phyloP scores from a whole-genome alignment of 2,113 vertebrate species.

The Damaliscus lunatus region DNA sequence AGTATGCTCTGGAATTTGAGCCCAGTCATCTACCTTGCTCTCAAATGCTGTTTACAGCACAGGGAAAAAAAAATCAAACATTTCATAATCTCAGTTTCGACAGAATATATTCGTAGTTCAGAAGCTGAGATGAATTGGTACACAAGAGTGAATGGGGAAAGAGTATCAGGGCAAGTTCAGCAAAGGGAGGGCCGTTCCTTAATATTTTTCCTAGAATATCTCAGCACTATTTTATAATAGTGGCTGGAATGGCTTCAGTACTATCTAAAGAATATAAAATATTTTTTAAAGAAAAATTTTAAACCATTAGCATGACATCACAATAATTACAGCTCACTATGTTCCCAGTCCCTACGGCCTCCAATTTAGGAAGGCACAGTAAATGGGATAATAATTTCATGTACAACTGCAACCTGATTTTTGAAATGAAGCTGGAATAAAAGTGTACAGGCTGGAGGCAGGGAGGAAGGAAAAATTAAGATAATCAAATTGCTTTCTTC shows the following conservation, averaged over 20 bases:
- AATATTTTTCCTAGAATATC: neutral
- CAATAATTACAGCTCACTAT: neutral
- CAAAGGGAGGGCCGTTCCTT: neutral
- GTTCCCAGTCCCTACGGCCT: neutral
- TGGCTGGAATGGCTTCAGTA: neutral
- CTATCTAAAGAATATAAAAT: neutral
- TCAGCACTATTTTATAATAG: neutral
- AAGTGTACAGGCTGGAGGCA: neutral
- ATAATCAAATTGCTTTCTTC: neutral
- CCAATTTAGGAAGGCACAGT: neutral
- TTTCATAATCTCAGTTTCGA: slow-evolving; percentile 28
- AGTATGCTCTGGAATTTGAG: neutral
- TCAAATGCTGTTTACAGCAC: neutral
- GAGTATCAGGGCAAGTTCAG: neutral
- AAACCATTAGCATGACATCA: neutral
- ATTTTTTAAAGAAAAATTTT: neutral
- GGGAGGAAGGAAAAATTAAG: neutral
- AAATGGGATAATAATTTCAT: neutral
- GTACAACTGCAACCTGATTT: neutral
- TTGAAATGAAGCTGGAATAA: slow-evolving; percentile 16
- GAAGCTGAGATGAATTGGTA: neutral
- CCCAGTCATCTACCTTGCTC: neutral
- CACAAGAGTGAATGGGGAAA: neutral
- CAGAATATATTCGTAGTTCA: neutral
- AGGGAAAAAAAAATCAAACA: neutral